Evolutionary conservation across 2,113 vertebrate genomes (phyloP), one percentile per base, ranked within the genome.

Genomic region (Pseudonaja textilis): DNA sequence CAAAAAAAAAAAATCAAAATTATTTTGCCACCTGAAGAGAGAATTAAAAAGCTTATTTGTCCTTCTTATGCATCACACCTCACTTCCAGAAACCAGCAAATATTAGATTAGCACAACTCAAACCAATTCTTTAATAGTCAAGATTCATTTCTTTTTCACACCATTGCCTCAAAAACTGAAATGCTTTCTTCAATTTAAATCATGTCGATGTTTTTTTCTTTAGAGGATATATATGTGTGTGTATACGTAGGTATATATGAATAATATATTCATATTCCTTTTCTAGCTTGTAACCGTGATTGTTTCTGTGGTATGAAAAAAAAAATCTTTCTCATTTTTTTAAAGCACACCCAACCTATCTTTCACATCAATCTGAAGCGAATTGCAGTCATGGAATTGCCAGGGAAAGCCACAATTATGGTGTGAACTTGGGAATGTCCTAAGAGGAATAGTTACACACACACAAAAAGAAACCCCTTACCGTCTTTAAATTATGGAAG

Each of bases 31-130:
- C 91, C 95, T 93, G 94, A 97, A 96, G 97, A 97, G 97, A 55
- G 55, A 55, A 98, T 94, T 99, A 97, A 98, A 98, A 98, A 96
- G 96, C 94, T 95, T 96, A 94, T 97, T 98, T 97, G 96, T 93
- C 47, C 20, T 96, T 97, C 47, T 50, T 9, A 97, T 96, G 97
- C 96, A 96, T 97, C 97, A 96, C 96, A 93, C 96, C 96, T 95
- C 96, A 96, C 97, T 98, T 90, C 94, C 95, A 97, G 97, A 97
- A 98, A 97, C 97, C 97, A 97, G 97, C 97, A 98, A 96, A 96
- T 96, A 96, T 97, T 96, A 98, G 96, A 97, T 98, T 97, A 97
- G 96, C 97, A 96, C 95, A 91, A 94, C 29, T 96, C 97, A 98
- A 97, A 97, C 97, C 97, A 95, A 94, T 96, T 97, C 97, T 97